These are phyloP conservation scores for Lasioglossum leucozonium DNA, from an alignment of 2,888 invertebrate genomes.

Conservation along the genomic window DNA sequence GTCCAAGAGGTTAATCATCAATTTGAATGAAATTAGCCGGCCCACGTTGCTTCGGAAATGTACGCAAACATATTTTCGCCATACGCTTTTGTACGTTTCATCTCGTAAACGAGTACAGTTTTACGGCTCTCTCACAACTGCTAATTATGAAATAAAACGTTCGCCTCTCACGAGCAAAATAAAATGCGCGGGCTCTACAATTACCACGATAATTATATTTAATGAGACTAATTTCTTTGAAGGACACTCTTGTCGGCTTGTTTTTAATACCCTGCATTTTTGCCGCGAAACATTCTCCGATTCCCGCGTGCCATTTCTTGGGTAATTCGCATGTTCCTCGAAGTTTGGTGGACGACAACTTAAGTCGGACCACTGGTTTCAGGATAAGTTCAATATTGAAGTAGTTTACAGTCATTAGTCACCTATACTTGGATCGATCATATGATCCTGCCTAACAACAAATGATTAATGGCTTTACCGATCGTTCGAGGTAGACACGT, in stretches of 20 bases:
- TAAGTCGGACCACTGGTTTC: not conserved
- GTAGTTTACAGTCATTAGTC: slow-evolving; percentile 41
- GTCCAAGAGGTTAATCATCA: slow-evolving; percentile 24
- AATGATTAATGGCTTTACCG: slow-evolving; percentile 69
- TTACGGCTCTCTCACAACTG: not conserved
- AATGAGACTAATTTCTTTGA: not conserved
- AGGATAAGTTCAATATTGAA: not conserved
- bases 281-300: not conserved
- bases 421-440: slow-evolving; percentile 39
- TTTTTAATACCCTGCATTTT: not conserved
- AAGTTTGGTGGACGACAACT: not conserved
- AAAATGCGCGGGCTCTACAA: not conserved
- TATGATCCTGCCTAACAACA: slow-evolving; percentile 11
- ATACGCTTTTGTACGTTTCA: not conserved
- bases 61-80: not conserved
- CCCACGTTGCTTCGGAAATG: not conserved
- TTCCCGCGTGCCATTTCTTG: not conserved
- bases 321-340: not conserved
- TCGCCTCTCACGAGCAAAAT: not conserved
- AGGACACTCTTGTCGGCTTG: not conserved
- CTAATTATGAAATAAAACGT: slow-evolving; percentile 1
- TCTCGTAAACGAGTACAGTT: not conserved
- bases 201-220: slow-evolving; percentile 12
- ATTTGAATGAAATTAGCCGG: slow-evolving; percentile 11
- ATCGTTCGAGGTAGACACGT: slow-evolving; percentile 53